A percentile compares a stretch with the other conserved stretches of the same genome.
Conservation (phyloP, 1,140 invertebrate species). For the Dufourea novaeangliae region DNA sequence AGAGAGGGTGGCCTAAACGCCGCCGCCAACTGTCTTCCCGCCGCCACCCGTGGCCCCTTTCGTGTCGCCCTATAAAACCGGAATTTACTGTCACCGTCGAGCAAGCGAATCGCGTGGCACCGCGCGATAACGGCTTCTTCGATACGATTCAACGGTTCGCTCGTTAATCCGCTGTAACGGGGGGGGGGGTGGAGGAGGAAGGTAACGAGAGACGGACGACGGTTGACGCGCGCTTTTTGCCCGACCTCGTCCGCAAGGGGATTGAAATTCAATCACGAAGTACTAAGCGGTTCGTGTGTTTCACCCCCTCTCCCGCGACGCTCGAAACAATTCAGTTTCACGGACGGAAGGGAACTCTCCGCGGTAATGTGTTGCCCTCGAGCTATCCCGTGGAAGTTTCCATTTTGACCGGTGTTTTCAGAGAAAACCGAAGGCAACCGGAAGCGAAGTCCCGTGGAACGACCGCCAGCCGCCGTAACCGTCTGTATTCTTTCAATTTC, state of each 20-base stretch:
- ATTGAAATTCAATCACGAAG: conserved; percentile 39
- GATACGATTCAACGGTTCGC: background rate
- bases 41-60: conserved; percentile 34
- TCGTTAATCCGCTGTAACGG: conserved; percentile 23
- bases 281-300: conserved; percentile 2
- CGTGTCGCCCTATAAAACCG: background rate
- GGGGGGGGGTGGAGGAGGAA: too few species aligned
- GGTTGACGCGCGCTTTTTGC: conserved; percentile 21
- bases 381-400: conserved; percentile 7
- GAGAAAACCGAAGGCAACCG: conserved; percentile 11
- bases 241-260: background rate
- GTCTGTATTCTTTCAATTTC: conserved; percentile 41
- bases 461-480: background rate
- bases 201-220: conserved; percentile 9
- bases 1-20: conserved; percentile 39
- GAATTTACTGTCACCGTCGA: background rate
- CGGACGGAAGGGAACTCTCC: background rate
- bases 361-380: conserved; percentile 11
- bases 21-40: conserved; percentile 57
- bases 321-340: background rate
- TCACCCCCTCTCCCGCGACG: background rate
- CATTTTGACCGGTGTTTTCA: conserved; percentile 38
- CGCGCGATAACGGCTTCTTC: background rate
- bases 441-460: too few species aligned
- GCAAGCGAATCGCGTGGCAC: conserved; percentile 8